phyloP scores from a whole-genome alignment of 2,888 invertebrate genomes.

The Pachydiplax longipennis region DNA sequence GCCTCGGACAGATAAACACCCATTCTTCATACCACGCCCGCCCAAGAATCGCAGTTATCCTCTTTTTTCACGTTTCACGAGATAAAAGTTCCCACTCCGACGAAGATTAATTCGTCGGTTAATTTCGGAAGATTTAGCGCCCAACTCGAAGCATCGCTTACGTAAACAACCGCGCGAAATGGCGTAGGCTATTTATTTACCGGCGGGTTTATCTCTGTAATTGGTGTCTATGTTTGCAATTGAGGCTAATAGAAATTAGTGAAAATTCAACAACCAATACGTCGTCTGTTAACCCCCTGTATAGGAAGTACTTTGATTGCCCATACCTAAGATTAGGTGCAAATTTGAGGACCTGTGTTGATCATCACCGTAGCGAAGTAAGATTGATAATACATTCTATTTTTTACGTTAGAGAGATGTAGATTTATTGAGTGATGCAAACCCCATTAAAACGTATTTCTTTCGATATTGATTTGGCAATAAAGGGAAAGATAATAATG shows the following conservation, averaged over 20 bases:
- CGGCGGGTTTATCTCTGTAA: background rate
- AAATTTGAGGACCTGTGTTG: no score
- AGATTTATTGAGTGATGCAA: no score
- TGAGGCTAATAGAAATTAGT: background rate
- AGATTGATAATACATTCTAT: no score
- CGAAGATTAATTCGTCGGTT: background rate
- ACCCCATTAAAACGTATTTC: no score
- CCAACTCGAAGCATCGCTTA: background rate
- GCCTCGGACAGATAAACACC: background rate
- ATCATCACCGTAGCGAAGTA: no score
- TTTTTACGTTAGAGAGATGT: no score
- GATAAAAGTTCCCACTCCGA: background rate
- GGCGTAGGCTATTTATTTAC: background rate
- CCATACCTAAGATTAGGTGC: no score
- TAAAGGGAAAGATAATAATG: no score
- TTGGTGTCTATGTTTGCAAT: background rate
- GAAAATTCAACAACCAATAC: no score
- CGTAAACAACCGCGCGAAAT: background rate
- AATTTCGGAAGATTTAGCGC: background rate
- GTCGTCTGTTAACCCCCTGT: no score
- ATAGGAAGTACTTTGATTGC: no score
- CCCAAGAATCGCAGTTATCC: background rate
- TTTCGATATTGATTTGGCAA: no score
- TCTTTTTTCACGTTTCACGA: background rate
- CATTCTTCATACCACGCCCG: background rate